A percentile compares a stretch with the other conserved stretches of the same genome.
These are phyloP conservation scores for Lasioglossum calceatum DNA, from an alignment of 2,888 invertebrate species.

Conservation along the genomic window DNA sequence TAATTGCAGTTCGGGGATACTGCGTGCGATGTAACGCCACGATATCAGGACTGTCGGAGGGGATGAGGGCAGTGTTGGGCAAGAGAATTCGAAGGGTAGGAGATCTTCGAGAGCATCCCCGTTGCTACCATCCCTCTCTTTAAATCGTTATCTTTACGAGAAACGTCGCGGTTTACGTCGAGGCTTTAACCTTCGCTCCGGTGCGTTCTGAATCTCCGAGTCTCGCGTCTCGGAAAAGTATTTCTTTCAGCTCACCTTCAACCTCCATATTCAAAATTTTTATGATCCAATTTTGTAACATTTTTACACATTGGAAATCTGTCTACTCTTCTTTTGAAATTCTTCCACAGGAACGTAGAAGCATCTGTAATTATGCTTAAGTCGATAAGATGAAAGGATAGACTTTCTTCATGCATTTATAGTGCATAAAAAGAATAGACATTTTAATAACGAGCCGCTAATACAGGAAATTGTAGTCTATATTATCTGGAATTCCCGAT, in stretches of 20 bases:
- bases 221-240: not conserved
- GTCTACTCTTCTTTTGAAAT: not conserved
- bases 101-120: constrained; percentile 38
- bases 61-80: not conserved
- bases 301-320: not conserved
- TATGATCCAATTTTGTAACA: not conserved
- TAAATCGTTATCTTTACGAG: constrained; percentile 66
- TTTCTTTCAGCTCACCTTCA: not conserved
- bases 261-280: no score
- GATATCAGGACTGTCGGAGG: constrained; percentile 39
- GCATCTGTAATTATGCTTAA: not conserved
- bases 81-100: constrained; percentile 29
- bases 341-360: no score
- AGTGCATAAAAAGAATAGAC: not conserved
- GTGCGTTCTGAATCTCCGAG: not conserved
- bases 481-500: not conserved
- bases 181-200: constrained; percentile 15
- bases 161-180: constrained; percentile 46
- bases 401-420: not conserved
- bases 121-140: constrained; percentile 5
- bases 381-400: not conserved
- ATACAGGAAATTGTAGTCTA: not conserved
- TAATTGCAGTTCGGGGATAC: constrained; percentile 22
- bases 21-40: constrained; percentile 50
- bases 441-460: not conserved